Evolutionary conservation across 2,797 vertebrate species (phyloP), one percentile per base, ranked within the genome.

Genomic region (Bovichtus variegatus): DNA sequence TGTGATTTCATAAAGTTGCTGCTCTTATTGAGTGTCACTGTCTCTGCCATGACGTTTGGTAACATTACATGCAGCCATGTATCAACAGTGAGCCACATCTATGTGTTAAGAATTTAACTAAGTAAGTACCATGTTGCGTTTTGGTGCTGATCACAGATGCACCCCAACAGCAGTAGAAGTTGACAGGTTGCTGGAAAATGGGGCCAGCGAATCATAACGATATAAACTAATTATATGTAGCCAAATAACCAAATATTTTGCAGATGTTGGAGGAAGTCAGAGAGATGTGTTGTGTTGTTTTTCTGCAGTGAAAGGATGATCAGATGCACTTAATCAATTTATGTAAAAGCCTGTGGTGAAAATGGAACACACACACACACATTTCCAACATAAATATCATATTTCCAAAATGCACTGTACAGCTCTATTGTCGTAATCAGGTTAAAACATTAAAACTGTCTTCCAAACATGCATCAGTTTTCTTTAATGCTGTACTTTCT

Each of bases 291-390:
- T n/a, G n/a, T n/a, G n/a, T n/a, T n/a, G n/a, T n/a, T n/a, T n/a
- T n/a, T 46, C 9, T 46, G 18, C 19, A 36, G 19, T 44, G 49
- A 41, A 60, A 18, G 4, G 38, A 49, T 60, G 49, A 76, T 61
- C 61, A 66, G 40, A 44, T 64, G 21, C 50, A 63, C 21, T 58
- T 40, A 3, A 31, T 64, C 38, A 41, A 53, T 29, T 71, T 7
- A 49, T 61, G 31, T 51, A 54, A 76, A 71, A 55, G 25, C 72
- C 47, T 54, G 4, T 43, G 29, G 40, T 40, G 40, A 15, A 50
- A 66, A 44, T 63, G 3, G 15, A 3, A 36, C 66, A 41, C 57
- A 43, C 44, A 41, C 57, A 43, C 53, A 46, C 43, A 27, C 40
- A 23, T 15, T 6, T 9, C 4, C 16, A 40, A 25, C 31, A 31